Evolutionary conservation across 2,113 vertebrate species (phyloP).

Genomic region (Gracilinanus agilis): DNA sequence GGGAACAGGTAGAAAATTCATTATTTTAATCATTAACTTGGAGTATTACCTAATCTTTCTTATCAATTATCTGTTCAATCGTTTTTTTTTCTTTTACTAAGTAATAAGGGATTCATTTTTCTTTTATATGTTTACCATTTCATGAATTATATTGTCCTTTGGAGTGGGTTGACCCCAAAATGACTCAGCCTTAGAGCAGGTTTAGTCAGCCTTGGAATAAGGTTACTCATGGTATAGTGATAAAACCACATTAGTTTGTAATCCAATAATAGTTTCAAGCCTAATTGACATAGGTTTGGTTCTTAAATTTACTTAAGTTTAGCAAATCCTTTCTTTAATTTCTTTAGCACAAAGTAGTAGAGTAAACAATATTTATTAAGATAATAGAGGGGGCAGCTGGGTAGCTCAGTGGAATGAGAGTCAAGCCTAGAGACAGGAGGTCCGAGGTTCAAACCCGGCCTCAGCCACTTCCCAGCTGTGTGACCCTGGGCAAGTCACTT

Average conservation of each 20-base stretch:
- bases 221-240: not conserved
- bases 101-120: constrained; percentile 50
- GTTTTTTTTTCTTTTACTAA: constrained; percentile 50
- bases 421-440: no score
- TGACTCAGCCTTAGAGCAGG: constrained; percentile 57
- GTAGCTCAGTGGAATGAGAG: no score
- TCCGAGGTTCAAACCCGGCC: no score
- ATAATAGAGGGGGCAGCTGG: no score
- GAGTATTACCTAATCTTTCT: not conserved
- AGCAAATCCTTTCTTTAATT: constrained; percentile 32
- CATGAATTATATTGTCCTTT: constrained; percentile 54
- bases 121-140: constrained; percentile 43
- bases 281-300: not conserved
- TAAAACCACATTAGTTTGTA: constrained; percentile 26
- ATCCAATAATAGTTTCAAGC: not conserved
- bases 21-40: constrained; percentile 20
- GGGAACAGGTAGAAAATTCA: not conserved
- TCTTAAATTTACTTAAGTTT: constrained; percentile 48
- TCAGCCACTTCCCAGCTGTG: no score
- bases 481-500: no score
- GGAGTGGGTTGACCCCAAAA: not conserved
- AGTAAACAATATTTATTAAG: constrained; percentile 38
- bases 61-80: not conserved
- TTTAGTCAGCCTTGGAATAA: constrained; percentile 13
- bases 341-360: constrained; percentile 43